Evolutionary conservation across 1,140 invertebrate species (phyloP).

Genomic region (Drosophila santomea): DNA sequence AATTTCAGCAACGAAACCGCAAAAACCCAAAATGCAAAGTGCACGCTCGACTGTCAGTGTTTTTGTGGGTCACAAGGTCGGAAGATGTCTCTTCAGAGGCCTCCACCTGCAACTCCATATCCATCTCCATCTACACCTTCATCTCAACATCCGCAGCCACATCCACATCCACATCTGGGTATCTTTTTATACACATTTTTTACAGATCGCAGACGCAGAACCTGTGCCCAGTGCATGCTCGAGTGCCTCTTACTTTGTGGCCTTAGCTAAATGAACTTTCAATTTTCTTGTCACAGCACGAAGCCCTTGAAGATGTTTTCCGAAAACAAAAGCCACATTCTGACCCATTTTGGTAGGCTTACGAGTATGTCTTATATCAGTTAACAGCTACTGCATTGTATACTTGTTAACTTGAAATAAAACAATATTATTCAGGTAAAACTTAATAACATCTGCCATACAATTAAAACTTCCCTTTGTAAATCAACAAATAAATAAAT

Average conservation of each 20-base stretch:
- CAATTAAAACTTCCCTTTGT: background rate
- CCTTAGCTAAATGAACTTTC: slow-evolving; percentile 58
- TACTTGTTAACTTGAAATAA: too few relatives aligned
- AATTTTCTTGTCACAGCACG: slow-evolving; percentile 18
- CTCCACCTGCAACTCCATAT: slow-evolving; percentile 14
- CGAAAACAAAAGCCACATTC: slow-evolving; percentile 3
- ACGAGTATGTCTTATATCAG: too few relatives aligned
- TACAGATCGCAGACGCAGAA: slow-evolving; percentile 26
- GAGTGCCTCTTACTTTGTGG: slow-evolving; percentile 59
- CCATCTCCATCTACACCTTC: slow-evolving; percentile 1
- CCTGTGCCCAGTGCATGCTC: slow-evolving; percentile 17
- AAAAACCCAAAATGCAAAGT: slow-evolving; percentile 43
- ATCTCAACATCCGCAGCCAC: background rate
- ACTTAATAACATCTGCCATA: too few relatives aligned
- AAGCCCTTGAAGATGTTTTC: slow-evolving; percentile 12
- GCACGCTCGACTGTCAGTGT: slow-evolving; percentile 25
- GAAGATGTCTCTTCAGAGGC: slow-evolving; percentile 2
- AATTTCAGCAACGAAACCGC: slow-evolving; percentile 32
- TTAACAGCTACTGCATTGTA: too few relatives aligned
- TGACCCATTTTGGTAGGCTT: background rate
- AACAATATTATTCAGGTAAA: too few relatives aligned
- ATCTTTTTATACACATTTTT: background rate
- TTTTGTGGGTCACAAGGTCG: slow-evolving; percentile 72
- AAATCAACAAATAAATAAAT: too few relatives aligned
- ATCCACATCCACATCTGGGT: background rate